Conservation (phyloP, 2,113 vertebrate species). For the Panthera leo region DNA sequence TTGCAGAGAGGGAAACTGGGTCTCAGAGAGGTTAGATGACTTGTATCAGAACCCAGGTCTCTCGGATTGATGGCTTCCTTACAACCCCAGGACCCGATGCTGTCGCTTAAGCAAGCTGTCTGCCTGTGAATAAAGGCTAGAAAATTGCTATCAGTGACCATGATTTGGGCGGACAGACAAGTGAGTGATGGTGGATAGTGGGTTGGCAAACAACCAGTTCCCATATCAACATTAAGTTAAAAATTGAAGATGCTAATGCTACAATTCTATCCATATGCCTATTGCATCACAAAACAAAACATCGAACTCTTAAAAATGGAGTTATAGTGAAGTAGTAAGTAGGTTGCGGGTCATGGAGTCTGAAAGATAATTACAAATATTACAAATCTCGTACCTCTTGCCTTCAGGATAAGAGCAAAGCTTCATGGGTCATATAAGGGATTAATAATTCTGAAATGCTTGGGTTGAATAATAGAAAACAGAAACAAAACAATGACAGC, state of each 20-base stretch:
- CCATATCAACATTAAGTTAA: neutral
- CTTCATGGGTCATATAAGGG: neutral
- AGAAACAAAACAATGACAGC: conserved; percentile 10
- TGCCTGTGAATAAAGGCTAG: neutral
- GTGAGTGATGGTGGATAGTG: too few relatives aligned
- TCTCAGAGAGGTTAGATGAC: neutral
- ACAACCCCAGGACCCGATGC: neutral
- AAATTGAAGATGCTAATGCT: neutral
- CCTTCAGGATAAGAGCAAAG: neutral
- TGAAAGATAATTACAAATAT: neutral
- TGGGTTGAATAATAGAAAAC: neutral
- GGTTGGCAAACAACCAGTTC: neutral
- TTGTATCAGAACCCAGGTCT: neutral
- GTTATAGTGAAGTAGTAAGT: neutral
- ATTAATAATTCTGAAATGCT: conserved; percentile 20
- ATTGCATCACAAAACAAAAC: neutral
- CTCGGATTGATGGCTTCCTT: neutral
- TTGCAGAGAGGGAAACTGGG: neutral
- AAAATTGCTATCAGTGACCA: neutral
- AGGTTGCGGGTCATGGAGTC: neutral
- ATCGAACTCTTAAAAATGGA: neutral
- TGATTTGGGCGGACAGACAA: neutral
- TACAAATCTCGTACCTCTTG: neutral
- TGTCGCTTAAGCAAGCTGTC: neutral
- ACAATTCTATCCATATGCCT: neutral